A percentile compares a stretch with the other conserved stretches of the same genome.
Evolutionary conservation across 1,140 invertebrate species (phyloP).

Genomic region (Augochlora pura): DNA sequence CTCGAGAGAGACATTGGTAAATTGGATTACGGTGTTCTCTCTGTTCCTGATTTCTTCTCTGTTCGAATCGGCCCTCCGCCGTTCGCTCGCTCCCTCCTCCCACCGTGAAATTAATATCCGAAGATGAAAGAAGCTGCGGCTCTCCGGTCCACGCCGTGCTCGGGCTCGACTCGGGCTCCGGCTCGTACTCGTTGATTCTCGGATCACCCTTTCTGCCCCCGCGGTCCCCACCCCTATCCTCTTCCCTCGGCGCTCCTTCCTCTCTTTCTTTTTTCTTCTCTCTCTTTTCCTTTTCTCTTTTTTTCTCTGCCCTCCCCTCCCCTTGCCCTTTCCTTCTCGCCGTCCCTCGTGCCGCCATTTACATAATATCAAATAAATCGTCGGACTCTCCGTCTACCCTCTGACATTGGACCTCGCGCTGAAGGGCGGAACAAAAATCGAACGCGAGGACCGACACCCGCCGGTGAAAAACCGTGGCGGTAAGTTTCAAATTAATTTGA

Average conservation of each 20-base stretch:
- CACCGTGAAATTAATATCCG: slow-evolving; percentile 69
- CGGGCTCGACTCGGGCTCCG: not conserved
- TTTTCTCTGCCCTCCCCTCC: no score
- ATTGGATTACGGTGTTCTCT: slow-evolving; percentile 66
- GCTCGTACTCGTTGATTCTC: slow-evolving; percentile 28
- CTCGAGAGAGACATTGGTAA: slow-evolving; percentile 56
- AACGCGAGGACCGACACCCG: not conserved
- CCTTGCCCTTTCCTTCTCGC: not conserved
- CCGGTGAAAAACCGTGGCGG: not conserved
- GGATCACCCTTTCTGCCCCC: slow-evolving; percentile 35
- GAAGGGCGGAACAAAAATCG: not conserved
- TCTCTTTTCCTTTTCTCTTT: no score
- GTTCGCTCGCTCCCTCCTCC: slow-evolving; percentile 31
- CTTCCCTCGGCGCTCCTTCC: not conserved
- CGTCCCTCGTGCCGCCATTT: slow-evolving; percentile 49
- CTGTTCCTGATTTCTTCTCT: slow-evolving; percentile 48
- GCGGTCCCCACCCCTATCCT: not conserved
- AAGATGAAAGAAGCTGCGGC: slow-evolving; percentile 67
- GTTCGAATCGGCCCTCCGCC: slow-evolving; percentile 40
- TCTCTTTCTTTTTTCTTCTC: not conserved
- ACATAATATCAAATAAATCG: slow-evolving; percentile 70
- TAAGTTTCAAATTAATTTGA: no score
- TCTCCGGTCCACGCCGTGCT: slow-evolving; percentile 32
- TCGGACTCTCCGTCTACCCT: slow-evolving; percentile 45
- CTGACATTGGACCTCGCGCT: not conserved